Evolutionary conservation across 2,888 invertebrate species (phyloP).

Genomic region (Himalopsyche japonica): DNA sequence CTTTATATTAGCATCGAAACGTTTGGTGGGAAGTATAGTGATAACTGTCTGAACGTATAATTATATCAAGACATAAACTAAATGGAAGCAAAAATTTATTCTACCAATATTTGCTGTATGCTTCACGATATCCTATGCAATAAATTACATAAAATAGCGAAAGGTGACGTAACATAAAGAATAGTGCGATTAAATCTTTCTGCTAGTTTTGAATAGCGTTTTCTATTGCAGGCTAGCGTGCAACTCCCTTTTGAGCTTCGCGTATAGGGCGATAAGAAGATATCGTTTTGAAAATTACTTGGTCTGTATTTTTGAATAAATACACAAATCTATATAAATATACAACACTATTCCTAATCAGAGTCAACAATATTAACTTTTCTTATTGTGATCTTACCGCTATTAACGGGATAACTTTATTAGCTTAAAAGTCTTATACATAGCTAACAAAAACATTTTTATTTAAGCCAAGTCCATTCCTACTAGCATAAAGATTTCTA

Average conservation of each 20-base stretch:
- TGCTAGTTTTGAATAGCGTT: slow-evolving; percentile 11
- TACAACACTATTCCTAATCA: no score
- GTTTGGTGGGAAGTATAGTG: neutral
- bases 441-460: no score
- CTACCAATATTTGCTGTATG: neutral
- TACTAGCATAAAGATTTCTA: no score
- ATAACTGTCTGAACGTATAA: neutral
- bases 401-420: no score
- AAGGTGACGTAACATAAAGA: slow-evolving; percentile 1
- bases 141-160: neutral
- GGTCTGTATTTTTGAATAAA: no score
- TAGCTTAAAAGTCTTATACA: no score
- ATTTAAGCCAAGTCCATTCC: no score
- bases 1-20: neutral
- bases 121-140: neutral
- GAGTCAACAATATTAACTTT: no score
- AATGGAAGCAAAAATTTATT: neutral
- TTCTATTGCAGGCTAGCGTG: slow-evolving; percentile 15
- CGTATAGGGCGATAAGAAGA: neutral
- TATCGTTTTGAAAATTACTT: neutral
- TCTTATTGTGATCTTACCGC: no score
- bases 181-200: slow-evolving; percentile 19
- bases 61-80: neutral
- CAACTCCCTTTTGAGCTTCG: neutral
- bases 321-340: no score